A percentile compares a stretch with the other conserved stretches of the same genome.
Conservation (phyloP, 2,113 vertebrate genomes). For the Corapipo altera region DNA sequence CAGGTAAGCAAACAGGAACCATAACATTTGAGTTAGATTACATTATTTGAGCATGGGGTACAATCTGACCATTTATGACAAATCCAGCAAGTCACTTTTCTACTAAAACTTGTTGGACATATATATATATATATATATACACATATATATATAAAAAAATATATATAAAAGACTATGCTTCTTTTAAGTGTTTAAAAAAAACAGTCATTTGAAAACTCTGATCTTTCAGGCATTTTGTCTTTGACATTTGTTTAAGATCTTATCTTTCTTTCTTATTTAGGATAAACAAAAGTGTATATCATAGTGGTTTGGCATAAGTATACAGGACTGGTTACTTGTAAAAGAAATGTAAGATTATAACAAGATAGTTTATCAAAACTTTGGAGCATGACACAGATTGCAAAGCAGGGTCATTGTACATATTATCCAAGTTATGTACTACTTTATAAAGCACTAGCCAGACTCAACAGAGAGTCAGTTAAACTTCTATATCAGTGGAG, state of each 20-base stretch:
- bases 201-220: neutral
- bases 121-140: neutral
- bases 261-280: neutral
- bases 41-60: neutral
- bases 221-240: neutral
- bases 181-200: neutral
- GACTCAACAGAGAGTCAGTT: neutral
- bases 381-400: neutral
- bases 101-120: neutral
- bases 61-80: neutral
- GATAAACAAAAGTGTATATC: neutral
- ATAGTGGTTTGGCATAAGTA: neutral
- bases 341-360: neutral
- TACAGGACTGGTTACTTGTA: neutral
- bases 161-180: neutral
- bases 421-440: neutral
- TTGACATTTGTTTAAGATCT: neutral
- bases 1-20: neutral
- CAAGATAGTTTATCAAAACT: neutral
- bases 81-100: neutral
- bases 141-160: no score
- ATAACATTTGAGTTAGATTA: neutral
- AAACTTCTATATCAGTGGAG: neutral
- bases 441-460: neutral
- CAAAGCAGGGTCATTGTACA: neutral